Evolutionary conservation across 2,113 vertebrate genomes (phyloP).

Genomic region (Etia nguti): DNA sequence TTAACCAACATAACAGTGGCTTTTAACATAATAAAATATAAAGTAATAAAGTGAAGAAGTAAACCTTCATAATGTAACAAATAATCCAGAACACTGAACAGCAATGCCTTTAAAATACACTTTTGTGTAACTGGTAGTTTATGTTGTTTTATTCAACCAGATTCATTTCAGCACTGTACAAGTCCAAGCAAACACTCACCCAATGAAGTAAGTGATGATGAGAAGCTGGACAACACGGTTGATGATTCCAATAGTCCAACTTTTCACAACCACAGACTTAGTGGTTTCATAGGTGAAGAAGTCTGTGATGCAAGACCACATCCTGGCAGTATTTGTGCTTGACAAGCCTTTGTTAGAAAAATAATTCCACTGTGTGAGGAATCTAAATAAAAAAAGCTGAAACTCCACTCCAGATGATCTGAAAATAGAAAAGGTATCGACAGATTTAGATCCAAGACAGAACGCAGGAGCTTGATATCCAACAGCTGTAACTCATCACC

Average conservation of each 20-base stretch:
- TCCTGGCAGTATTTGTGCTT: background rate
- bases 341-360: background rate
- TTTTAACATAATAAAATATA: background rate
- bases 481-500: background rate
- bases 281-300: slow-evolving; percentile 95
- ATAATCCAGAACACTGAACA: background rate
- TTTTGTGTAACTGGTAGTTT: background rate
- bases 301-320: slow-evolving; percentile 80
- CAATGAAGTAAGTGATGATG: slow-evolving; percentile 88
- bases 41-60: background rate
- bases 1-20: background rate
- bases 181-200: slow-evolving; percentile 50
- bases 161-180: background rate
- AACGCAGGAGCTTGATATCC: background rate
- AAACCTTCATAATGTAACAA: background rate
- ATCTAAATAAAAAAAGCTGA: background rate
- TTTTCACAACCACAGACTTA: slow-evolving; percentile 93
- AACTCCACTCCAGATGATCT: background rate
- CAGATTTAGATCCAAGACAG: background rate
- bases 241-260: slow-evolving; percentile 91
- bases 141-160: background rate
- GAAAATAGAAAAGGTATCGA: background rate
- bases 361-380: background rate
- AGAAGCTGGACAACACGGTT: slow-evolving; percentile 88
- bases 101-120: background rate